Percentiles rank a stretch among this genome's conserved stretches.
These are phyloP conservation scores for Hipparchia sbordonii DNA, from an alignment of 2,888 invertebrate species.

Conservation along the genomic window DNA sequence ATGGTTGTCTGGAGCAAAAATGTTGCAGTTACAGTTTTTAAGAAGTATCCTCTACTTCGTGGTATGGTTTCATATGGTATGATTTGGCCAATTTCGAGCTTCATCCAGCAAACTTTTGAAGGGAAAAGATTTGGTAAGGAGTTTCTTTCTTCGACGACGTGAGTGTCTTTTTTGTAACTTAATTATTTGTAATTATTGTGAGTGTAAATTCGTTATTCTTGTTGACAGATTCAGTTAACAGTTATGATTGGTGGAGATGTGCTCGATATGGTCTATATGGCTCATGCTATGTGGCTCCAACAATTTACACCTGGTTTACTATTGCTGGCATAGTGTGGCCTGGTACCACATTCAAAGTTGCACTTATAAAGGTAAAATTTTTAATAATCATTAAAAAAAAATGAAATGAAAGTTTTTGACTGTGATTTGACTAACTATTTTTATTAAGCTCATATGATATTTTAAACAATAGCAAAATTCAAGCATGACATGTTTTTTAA, in stretches of 20 bases:
- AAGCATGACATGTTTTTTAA: no score
- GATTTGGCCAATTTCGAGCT: conserved; percentile 77
- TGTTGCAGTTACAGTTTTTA: conserved; percentile 9
- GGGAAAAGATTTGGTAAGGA: conserved; percentile 84
- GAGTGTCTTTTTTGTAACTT: neutral
- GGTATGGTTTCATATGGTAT: conserved; percentile 17
- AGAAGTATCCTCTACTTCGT: conserved; percentile 17
- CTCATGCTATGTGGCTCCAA: conserved; percentile 91
- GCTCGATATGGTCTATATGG: conserved; percentile 90
- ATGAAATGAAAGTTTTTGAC: no score
- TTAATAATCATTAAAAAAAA: neutral
- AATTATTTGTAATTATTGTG: conserved; percentile 3
- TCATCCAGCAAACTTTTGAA: conserved; percentile 88
- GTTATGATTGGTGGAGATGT: conserved; percentile 86
- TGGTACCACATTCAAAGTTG: conserved; percentile 85
- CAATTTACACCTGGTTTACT: conserved; percentile 90
- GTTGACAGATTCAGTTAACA: conserved; percentile 61
- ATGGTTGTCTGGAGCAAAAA: conserved; percentile 19
- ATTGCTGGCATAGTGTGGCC: conserved; percentile 91
- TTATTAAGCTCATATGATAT: no score
- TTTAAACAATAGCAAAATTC: no score
- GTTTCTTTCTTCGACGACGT: no score
- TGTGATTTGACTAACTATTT: no score
- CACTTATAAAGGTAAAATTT: conserved; percentile 86
- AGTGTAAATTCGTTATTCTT: conserved; percentile 2